Conservation (phyloP, 2,113 vertebrate genomes). For the Ceyx melanurus region DNA sequence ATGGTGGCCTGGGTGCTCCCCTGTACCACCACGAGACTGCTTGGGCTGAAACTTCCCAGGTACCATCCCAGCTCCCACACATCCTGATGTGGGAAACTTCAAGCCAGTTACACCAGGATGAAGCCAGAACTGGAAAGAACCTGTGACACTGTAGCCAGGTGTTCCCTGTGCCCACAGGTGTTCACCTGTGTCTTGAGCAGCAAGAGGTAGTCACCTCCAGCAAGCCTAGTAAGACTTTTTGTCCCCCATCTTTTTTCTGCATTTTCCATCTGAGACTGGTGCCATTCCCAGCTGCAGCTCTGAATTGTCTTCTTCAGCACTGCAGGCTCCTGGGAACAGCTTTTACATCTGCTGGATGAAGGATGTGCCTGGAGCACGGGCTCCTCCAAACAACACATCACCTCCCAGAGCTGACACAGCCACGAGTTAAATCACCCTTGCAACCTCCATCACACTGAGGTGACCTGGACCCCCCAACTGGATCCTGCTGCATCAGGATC, state of each 20-base stretch:
- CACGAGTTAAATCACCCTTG: neutral
- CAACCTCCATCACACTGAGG: neutral
- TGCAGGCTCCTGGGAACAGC: neutral
- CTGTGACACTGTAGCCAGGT: rapidly evolving
- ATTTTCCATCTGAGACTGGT: neutral
- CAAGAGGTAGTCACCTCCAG: neutral
- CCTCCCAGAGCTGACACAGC: neutral
- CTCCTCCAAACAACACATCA: neutral
- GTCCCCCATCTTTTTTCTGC: neutral
- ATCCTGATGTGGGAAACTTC: rapidly evolving
- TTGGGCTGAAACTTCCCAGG: neutral
- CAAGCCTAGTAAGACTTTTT: neutral
- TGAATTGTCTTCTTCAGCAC: neutral
- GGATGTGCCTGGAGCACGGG: rapidly evolving
- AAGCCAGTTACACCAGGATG: neutral
- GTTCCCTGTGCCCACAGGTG: neutral
- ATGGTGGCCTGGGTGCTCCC: neutral
- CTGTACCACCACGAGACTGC: rapidly evolving
- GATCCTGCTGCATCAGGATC: neutral
- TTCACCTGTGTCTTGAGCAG: neutral
- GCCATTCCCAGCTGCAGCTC: neutral
- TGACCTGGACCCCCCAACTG: neutral
- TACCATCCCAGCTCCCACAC: neutral
- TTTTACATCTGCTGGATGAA: neutral
- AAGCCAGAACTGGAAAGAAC: too few species aligned